phyloP scores from a whole-genome alignment of 2,888 invertebrate species.

The Chymomyza amoena region DNA sequence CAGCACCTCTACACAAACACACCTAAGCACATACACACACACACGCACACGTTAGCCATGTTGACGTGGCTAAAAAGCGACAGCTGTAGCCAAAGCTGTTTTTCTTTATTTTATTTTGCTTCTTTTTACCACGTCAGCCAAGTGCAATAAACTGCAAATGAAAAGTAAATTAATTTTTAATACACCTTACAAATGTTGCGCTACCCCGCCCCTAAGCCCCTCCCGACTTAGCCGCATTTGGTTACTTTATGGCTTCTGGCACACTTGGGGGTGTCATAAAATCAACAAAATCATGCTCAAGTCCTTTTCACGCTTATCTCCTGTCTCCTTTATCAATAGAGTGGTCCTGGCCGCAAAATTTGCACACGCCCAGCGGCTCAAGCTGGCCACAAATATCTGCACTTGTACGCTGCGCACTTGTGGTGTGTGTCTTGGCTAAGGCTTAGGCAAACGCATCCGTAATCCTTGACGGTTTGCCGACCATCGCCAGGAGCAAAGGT shows the following conservation, averaged over 20 bases:
- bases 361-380: slow-evolving; percentile 20
- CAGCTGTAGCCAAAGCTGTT: neutral
- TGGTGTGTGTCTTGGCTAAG: neutral
- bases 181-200: slow-evolving; percentile 57
- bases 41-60: slow-evolving; percentile 20
- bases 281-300: slow-evolving; percentile 45
- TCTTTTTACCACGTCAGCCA: slow-evolving; percentile 14
- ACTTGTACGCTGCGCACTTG: neutral
- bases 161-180: slow-evolving; percentile 74
- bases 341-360: slow-evolving; percentile 31
- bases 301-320: slow-evolving; percentile 11
- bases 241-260: slow-evolving; percentile 62
- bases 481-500: too few species aligned
- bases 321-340: neutral
- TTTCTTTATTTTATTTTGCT: neutral
- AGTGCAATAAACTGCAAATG: slow-evolving; percentile 71
- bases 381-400: neutral
- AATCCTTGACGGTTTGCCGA: neutral
- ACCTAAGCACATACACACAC: slow-evolving; percentile 1
- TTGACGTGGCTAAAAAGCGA: neutral
- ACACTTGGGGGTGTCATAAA: slow-evolving; percentile 64
- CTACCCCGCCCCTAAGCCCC: too few species aligned
- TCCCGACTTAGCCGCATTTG: slow-evolving; percentile 18
- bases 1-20: slow-evolving; percentile 33
- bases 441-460: neutral